Conservation (phyloP, 2,888 invertebrate genomes). For the Drosophila borborema region DNA sequence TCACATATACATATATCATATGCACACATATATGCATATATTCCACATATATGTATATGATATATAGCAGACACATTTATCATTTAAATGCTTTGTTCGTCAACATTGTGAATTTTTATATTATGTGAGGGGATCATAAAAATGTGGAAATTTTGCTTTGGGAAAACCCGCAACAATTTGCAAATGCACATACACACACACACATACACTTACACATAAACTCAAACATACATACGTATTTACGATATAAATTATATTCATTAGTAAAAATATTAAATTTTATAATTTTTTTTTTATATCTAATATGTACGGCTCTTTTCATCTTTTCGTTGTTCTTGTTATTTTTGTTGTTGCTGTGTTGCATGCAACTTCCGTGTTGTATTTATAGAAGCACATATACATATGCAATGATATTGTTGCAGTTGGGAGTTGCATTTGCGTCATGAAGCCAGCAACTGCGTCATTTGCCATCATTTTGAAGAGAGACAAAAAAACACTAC, state of each 20-base stretch:
- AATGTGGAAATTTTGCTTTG: conserved; percentile 23
- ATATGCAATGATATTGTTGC: conserved; percentile 35
- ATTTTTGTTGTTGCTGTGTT: neutral
- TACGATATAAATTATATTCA: conserved; percentile 14
- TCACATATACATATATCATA: neutral
- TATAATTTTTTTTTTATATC: conserved; percentile 2
- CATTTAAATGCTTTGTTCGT: conserved; percentile 37
- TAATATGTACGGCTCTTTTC: conserved; percentile 12
- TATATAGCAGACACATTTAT: conserved; percentile 7
- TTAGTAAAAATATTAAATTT: conserved; percentile 23
- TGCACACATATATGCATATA: neutral
- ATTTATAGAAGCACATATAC: conserved; percentile 41
- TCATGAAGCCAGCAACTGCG: conserved; percentile 65
- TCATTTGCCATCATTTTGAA: conserved; percentile 54
- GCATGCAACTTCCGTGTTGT: conserved; percentile 51
- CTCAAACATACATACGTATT: neutral
- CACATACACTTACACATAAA: neutral
- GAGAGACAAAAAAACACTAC: conserved; percentile 1
- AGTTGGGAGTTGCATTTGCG: conserved; percentile 69
- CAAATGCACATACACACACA: neutral
- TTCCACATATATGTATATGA: neutral
- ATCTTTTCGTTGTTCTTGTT: conserved; percentile 7
- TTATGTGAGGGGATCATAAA: conserved; percentile 19
- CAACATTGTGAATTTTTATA: conserved; percentile 1
- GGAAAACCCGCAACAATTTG: conserved; percentile 38